Evolutionary conservation across 1,140 invertebrate species (phyloP), one percentile per base, ranked within the genome.

Genomic region (Lasioglossum albipes): DNA sequence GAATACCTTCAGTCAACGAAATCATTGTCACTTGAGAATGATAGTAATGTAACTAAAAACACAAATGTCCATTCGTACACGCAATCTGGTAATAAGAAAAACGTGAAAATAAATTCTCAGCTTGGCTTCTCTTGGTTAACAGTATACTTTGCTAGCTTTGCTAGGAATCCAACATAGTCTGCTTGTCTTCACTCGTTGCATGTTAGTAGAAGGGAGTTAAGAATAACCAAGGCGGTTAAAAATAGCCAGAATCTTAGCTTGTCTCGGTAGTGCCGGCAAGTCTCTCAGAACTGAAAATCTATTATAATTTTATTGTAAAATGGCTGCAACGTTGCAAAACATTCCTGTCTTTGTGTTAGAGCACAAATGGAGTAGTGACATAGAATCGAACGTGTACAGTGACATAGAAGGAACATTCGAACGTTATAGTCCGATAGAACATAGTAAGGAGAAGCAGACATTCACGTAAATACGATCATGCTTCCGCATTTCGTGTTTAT

Each of bases 321-420:
- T 92, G 90, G 84, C 89, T 82, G 78, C 90, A 70, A 90, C 85
- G 73, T 90, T 93, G 72, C 88, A 90, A 89, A 90, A 93, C 85
- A 93, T 93, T 89, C 92, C 92, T 78, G 83, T 90, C 72, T 92
- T 91, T 88, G 88, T 93, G 78, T 89, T 91, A 68, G 91, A 93
- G 77, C 87, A 91, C 83, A 92, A 93, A 74, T 93, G 92, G 92
- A 93, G 89, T 83, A 92, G 92, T 89, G 91, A 93, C 81, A 72
- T 91, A 76, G 90, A 92, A 66, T 90, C 89, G 54, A 90, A 87
- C 81, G 54, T 83, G 54, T 88, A 87, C 65, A 89, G 86, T 87
- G 88, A 91, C 71, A 75, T 87, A 62, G 85, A 90, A n/a, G 83
- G 83, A 22, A 68, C 16, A 49, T 65, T 70, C 31, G 84, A 86